Percentiles rank a stretch among this genome's conserved stretches.
phyloP scores from a whole-genome alignment of 35 echinoderm and acorn worm species.

The Anneissia japonica region DNA sequence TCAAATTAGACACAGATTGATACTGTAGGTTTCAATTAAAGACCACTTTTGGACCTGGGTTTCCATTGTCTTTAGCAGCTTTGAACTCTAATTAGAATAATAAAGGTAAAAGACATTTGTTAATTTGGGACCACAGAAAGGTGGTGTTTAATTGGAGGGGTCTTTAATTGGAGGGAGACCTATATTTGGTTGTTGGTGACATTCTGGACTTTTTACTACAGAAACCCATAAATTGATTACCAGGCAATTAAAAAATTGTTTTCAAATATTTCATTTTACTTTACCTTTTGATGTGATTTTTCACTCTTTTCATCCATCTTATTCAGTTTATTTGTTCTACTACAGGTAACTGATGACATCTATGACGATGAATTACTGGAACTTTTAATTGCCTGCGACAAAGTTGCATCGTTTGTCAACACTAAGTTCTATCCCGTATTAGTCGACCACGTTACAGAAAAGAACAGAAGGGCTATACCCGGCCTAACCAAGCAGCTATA shows the following conservation, averaged over 20 bases:
- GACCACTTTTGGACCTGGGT: too few species aligned
- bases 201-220: not conserved
- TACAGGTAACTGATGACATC: constrained; percentile 34
- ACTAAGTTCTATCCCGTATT: constrained; percentile 66
- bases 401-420: constrained; percentile 24
- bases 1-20: too few species aligned
- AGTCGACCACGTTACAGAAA: constrained; percentile 33
- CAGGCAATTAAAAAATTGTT: not conserved
- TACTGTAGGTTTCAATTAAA: too few species aligned
- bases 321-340: not conserved
- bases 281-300: not conserved
- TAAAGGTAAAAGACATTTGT: too few species aligned
- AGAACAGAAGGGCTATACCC: not conserved
- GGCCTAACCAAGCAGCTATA: constrained; percentile 44
- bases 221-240: not conserved
- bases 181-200: not conserved
- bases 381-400: constrained; percentile 30
- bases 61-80: too few species aligned
- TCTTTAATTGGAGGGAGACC: not conserved
- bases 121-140: too few species aligned
- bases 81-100: too few species aligned
- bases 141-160: not conserved
- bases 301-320: not conserved
- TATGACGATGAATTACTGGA: constrained; percentile 56
- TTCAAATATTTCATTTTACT: not conserved